Base-by-base conservation (phyloP, 1,140 invertebrate species). In the Drosophila parabipectinata region DNA sequence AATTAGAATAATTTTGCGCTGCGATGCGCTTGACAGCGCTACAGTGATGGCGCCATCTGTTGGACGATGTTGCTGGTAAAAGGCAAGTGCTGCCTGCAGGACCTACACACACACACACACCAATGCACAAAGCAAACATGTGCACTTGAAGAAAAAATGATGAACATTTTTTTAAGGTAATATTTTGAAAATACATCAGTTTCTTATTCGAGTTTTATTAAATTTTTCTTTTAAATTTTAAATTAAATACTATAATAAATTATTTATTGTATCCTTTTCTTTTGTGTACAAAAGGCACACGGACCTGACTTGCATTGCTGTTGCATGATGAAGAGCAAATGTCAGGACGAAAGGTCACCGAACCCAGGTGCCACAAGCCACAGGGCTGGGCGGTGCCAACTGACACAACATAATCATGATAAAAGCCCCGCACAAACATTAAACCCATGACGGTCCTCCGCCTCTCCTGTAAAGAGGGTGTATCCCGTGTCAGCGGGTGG, bases 1-100 rank as follows among this genome's bases (percentile, higher is more conserved):
- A 85, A 85, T 85, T 85, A 85, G 82, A 85, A 85, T 85, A 85
- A 85, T 85, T 85, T 87, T 68, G 69, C 82, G 82, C 82, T 85
- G 74, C 78, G 71, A 66, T 85, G 82, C 82, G 82, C 77, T 60
- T 57, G 77, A 55, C 60, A 69, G 60, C 58, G 44, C 54, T 72
- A 64, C 47, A 85, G 76, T 82, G 80, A 74, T 76, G 69, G 37
- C 58, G 62, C 62, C 82, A 80, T 69, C 82, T 87, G 78, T 60
- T 48, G 69, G 62, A 32, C 44, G 64, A 39, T 48, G 56, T 18
- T 8, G 57, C 61, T 48, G 47, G 51, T 37, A 26, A 7, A 34
- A 62, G 51, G 37, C 63, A 73, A 61, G 73, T 67, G 18, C 41
- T 83, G 79, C 74, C 79, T 78, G 79, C 64, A 83, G 79, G 79